phyloP scores from a whole-genome alignment of 2,888 invertebrate species.

The Bombylius discolor region DNA sequence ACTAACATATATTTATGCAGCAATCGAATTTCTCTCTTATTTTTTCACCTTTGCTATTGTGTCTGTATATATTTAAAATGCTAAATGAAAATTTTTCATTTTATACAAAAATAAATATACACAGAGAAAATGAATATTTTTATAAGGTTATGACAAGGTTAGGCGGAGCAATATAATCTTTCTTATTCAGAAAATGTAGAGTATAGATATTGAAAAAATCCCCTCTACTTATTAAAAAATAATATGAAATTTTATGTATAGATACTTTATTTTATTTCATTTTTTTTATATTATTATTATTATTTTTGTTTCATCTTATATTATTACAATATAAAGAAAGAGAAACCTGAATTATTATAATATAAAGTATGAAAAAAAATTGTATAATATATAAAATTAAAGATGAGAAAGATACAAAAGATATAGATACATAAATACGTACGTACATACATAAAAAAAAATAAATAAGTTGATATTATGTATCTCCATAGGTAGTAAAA shows the following conservation, averaged over 20 bases:
- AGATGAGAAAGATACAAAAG: neutral
- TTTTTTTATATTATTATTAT: too few relatives aligned
- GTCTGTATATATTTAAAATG: too few relatives aligned
- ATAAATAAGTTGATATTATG: too few relatives aligned
- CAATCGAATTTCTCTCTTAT: too few relatives aligned
- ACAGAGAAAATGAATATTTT: slow-evolving; percentile 18
- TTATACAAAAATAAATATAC: too few relatives aligned
- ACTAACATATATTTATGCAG: too few relatives aligned
- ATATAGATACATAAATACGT: neutral
- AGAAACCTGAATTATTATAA: neutral
- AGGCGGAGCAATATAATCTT: slow-evolving; percentile 21
- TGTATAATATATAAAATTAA: neutral
- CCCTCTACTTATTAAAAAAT: neutral
- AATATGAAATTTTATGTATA: neutral
- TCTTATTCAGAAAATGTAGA: neutral
- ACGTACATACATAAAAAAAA: too few relatives aligned
- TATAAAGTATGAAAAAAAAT: too few relatives aligned
- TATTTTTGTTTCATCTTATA: neutral
- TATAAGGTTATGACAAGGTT: slow-evolving; percentile 23
- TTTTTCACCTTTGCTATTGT: too few relatives aligned
- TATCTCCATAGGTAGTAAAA: too few relatives aligned
- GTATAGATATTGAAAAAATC: neutral
- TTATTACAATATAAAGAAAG: neutral
- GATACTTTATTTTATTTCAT: too few relatives aligned
- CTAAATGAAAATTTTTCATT: too few relatives aligned